A percentile compares a stretch with the other conserved stretches of the same genome.
phyloP scores from a whole-genome alignment of 2,113 vertebrate genomes.

The Smithornis capensis region DNA sequence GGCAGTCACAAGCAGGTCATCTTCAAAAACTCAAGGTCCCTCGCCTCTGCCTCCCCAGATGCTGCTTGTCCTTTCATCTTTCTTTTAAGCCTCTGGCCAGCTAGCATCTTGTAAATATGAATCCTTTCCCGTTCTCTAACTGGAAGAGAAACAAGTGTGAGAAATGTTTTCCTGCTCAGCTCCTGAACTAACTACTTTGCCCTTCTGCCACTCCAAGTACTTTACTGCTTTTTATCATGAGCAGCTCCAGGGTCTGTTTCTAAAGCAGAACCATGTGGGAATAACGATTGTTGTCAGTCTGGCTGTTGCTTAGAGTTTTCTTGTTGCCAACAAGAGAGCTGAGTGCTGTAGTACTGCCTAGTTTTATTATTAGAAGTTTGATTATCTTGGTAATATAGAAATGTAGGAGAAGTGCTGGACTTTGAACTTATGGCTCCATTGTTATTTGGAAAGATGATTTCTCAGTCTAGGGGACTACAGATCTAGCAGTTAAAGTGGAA shows the following conservation, averaged over 20 bases:
- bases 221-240: slow-evolving; percentile 35
- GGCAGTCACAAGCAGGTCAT: neutral
- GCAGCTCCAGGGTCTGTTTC: neutral
- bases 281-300: slow-evolving; percentile 14
- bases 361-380: neutral
- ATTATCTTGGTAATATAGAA: neutral
- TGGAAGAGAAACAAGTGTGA: slow-evolving; percentile 12
- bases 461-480: neutral
- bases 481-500: slow-evolving; percentile 1
- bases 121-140: neutral
- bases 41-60: neutral
- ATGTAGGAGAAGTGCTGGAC: neutral
- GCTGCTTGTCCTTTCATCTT: slow-evolving; percentile 27
- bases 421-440: neutral
- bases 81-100: slow-evolving; percentile 10
- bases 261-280: slow-evolving; percentile 18
- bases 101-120: neutral
- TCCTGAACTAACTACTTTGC: slow-evolving; percentile 27
- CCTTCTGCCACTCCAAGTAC: slow-evolving; percentile 20
- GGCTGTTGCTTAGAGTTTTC: neutral
- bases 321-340: neutral
- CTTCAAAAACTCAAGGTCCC: neutral
- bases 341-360: neutral
- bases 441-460: neutral
- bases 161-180: slow-evolving; percentile 22